phyloP scores from a whole-genome alignment of 2,113 vertebrate species.

The Trematomus loennbergii region DNA sequence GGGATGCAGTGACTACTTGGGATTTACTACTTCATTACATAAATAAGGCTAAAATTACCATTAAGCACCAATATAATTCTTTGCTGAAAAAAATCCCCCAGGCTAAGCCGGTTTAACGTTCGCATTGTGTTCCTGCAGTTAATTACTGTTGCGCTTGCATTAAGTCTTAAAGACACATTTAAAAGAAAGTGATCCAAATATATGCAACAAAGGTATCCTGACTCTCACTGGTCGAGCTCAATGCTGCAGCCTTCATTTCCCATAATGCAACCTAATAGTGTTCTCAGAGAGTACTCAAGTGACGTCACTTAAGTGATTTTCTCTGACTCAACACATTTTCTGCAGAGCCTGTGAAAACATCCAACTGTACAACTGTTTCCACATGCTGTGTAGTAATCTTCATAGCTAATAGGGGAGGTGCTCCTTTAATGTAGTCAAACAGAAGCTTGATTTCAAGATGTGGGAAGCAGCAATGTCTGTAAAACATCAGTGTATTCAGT shows the following conservation, averaged over 20 bases:
- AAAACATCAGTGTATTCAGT: neutral
- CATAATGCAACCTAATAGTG: neutral
- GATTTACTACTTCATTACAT: constrained; percentile 33
- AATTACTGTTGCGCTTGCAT: neutral
- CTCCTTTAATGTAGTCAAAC: neutral
- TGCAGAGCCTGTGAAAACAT: neutral
- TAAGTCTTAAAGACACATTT: neutral
- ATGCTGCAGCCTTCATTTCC: constrained; percentile 15
- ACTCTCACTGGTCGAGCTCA: neutral
- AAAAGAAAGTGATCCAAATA: constrained; percentile 7
- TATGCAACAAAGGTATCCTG: constrained; percentile 1
- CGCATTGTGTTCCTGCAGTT: neutral
- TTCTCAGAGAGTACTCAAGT: neutral
- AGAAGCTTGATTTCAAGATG: neutral
- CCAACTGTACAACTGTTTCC: neutral
- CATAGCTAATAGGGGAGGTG: neutral
- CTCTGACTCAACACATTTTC: neutral
- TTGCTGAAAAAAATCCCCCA: constrained; percentile 23
- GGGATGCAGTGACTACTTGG: neutral
- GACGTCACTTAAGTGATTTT: neutral
- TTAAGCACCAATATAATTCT: constrained; percentile 52
- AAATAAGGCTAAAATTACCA: constrained; percentile 57
- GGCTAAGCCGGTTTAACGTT: constrained; percentile 24
- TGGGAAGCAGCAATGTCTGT: neutral
- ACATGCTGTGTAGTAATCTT: neutral